phyloP scores from a whole-genome alignment of 1,140 invertebrate species.

The Microplitis mediator region DNA sequence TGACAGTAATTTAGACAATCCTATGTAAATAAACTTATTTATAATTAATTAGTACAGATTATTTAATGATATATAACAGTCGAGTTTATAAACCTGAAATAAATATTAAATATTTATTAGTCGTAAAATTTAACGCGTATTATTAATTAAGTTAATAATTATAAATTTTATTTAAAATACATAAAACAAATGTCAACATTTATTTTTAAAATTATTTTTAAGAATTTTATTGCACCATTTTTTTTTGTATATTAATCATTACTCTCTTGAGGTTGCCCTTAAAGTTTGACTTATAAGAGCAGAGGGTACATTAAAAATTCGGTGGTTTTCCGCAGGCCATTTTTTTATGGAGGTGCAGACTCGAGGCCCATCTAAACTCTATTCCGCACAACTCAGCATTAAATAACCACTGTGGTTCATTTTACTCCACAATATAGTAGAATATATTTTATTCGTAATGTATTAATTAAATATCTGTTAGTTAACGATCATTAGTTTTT shows the following conservation, averaged over 20 bases:
- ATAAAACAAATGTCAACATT: too few relatives aligned
- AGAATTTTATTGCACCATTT: slow-evolving; percentile 25
- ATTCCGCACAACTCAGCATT: slow-evolving; percentile 51
- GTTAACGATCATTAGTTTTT: too few relatives aligned
- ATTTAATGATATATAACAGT: too few relatives aligned
- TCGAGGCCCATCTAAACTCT: slow-evolving; percentile 55
- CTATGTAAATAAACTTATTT: too few relatives aligned
- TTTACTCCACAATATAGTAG: too few relatives aligned
- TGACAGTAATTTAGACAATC: too few relatives aligned
- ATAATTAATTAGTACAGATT: too few relatives aligned
- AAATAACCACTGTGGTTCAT: slow-evolving; percentile 47
- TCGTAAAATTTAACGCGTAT: neutral
- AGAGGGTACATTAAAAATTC: slow-evolving; percentile 48
- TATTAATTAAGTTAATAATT: too few relatives aligned
- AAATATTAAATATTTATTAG: neutral
- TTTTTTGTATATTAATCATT: slow-evolving; percentile 49
- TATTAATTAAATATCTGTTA: too few relatives aligned
- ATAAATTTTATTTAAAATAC: too few relatives aligned
- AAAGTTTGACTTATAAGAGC: slow-evolving; percentile 64
- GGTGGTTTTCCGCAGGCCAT: slow-evolving; percentile 62
- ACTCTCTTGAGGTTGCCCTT: slow-evolving; percentile 65
- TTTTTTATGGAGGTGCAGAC: slow-evolving; percentile 59
- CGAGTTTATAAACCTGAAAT: neutral
- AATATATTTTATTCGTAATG: too few relatives aligned
- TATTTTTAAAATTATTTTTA: neutral